Evolutionary conservation across 53 echinoderm and acorn worm species (phyloP).

Genomic region (Crossaster papposus): DNA sequence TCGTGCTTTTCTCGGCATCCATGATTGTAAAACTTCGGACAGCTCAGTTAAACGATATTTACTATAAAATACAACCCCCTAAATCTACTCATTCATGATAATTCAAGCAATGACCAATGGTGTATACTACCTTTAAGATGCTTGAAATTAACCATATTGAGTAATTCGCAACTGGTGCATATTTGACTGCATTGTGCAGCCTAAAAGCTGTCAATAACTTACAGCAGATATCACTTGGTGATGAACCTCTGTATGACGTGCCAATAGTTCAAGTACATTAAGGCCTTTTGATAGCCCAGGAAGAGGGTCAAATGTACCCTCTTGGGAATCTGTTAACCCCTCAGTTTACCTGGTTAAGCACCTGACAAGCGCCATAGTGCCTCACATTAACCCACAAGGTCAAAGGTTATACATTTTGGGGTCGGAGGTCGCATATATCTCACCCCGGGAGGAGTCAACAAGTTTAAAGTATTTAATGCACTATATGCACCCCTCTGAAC

Average conservation of each 20-base stretch:
- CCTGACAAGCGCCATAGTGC: neutral
- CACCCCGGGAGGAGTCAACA: slow-evolving; percentile 27
- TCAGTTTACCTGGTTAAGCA: slow-evolving; percentile 1
- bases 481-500: neutral
- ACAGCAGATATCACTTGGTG: neutral
- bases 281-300: slow-evolving; percentile 31
- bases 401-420: slow-evolving; percentile 29
- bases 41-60: too few species aligned
- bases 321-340: slow-evolving; percentile 6
- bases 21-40: too few species aligned
- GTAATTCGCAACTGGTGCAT: neutral
- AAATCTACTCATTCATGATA: too few species aligned
- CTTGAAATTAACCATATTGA: neutral
- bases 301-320: slow-evolving; percentile 56
- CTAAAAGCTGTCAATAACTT: slow-evolving; percentile 16
- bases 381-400: slow-evolving; percentile 22
- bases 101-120: too few species aligned
- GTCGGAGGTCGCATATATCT: slow-evolving; percentile 34
- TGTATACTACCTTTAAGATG: neutral
- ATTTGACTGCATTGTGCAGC: neutral
- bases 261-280: slow-evolving; percentile 52
- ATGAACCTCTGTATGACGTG: slow-evolving; percentile 45
- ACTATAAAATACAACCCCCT: too few species aligned
- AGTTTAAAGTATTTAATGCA: slow-evolving; percentile 16
- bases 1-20: too few species aligned